Percentiles rank a stretch among this genome's conserved stretches.
Conservation (phyloP, 1,140 invertebrate genomes). For the Stegodyphus mimosarum region DNA sequence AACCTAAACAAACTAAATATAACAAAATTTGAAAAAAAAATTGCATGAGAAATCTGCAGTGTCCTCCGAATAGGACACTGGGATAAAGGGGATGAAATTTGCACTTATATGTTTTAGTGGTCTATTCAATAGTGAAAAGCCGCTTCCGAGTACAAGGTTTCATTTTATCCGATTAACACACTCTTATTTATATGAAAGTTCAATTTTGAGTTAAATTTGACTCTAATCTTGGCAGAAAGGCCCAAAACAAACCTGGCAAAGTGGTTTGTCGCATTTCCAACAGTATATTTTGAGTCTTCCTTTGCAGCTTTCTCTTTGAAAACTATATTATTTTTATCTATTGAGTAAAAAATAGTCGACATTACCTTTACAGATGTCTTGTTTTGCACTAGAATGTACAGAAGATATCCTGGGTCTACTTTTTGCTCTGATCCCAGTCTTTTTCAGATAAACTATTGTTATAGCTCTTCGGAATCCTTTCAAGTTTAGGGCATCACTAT, state of each 20-base stretch:
- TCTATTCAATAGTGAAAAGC: constrained; percentile 3
- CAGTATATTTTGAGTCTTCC: neutral
- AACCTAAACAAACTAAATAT: neutral
- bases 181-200: neutral
- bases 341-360: neutral
- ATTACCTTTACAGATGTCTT: neutral
- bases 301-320: neutral
- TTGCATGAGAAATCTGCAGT: neutral
- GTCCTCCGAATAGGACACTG: neutral
- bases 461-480: neutral
- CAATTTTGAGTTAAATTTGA: neutral
- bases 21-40: neutral
- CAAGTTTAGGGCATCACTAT: neutral
- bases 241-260: neutral
- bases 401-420: neutral
- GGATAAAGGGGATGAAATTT: neutral
- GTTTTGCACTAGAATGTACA: constrained; percentile 1
- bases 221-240: neutral
- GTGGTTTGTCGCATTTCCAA: neutral
- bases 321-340: neutral
- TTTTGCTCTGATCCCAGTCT: neutral
- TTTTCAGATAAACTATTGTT: constrained; percentile 8
- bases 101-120: neutral
- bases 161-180: neutral
- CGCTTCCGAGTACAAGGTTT: neutral